Evolutionary conservation across 2,113 vertebrate genomes (phyloP).

Genomic region (Chinchilla lanigera): DNA sequence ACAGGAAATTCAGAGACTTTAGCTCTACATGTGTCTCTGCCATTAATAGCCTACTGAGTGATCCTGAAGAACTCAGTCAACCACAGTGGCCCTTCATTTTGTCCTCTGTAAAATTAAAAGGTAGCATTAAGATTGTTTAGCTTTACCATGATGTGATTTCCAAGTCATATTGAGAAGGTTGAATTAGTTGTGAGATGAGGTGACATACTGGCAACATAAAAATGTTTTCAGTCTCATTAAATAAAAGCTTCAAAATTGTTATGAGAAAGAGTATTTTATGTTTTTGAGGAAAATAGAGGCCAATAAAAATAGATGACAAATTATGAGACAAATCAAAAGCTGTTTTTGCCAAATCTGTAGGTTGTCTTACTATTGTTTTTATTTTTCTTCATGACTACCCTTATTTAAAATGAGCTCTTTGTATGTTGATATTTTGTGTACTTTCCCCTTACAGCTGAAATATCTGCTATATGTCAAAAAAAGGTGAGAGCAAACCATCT

Average conservation of each 20-base stretch:
- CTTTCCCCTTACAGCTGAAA: conserved; percentile 96
- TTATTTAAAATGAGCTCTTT: conserved; percentile 73
- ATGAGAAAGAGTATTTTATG: conserved; percentile 8
- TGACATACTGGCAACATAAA: not conserved
- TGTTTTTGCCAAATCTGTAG: not conserved
- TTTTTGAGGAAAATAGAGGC: not conserved
- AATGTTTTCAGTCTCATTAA: not conserved
- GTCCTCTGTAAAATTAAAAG: conserved; percentile 4
- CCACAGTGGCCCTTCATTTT: not conserved
- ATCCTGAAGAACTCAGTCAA: not conserved
- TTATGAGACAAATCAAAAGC: not conserved
- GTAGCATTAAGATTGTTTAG: not conserved
- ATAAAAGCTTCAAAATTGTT: not conserved
- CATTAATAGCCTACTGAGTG: not conserved
- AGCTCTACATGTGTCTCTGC: not conserved
- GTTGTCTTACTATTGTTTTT: conserved; percentile 9
- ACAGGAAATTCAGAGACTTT: not conserved
- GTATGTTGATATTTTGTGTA: conserved; percentile 88
- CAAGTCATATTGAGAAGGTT: conserved; percentile 9
- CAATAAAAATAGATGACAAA: not conserved
- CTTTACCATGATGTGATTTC: conserved; percentile 37
- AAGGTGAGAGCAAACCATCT: conserved; percentile 93
- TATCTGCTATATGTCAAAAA: conserved; percentile 99
- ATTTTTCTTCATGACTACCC: conserved; percentile 39
- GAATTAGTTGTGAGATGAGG: not conserved